These are phyloP conservation scores for Pongo pygmaeus DNA, from an alignment of 2,113 vertebrate genomes.

Conservation along the genomic window DNA sequence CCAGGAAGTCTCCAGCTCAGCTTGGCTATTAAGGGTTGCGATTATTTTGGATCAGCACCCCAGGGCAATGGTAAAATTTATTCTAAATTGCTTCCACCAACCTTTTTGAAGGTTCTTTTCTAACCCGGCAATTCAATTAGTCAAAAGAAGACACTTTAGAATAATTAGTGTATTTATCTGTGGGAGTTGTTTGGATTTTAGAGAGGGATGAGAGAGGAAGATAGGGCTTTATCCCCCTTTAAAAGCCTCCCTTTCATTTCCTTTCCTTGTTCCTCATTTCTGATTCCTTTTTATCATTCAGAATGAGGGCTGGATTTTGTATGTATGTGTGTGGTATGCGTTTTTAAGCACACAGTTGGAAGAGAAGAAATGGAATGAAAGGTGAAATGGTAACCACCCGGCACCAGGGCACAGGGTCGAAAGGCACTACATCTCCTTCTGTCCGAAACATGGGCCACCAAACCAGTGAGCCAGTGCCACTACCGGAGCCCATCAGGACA, in stretches of 20 bases:
- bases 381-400: background rate
- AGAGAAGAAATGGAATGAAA: constrained; percentile 34
- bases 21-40: background rate
- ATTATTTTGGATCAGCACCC: constrained; percentile 59
- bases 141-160: constrained; percentile 45
- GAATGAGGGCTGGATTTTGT: background rate
- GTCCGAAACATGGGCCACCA: constrained; percentile 62
- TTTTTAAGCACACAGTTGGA: constrained; percentile 11
- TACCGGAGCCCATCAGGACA: constrained; percentile 12
- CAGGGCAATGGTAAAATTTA: constrained; percentile 50
- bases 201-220: background rate
- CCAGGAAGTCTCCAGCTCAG: background rate
- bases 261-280: background rate
- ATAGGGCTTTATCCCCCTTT: background rate
- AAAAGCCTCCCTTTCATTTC: background rate
- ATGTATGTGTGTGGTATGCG: background rate
- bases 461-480: no score
- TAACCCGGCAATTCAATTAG: constrained; percentile 60
- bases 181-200: constrained; percentile 30
- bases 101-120: constrained; percentile 55
- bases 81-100: constrained; percentile 44
- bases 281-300: background rate
- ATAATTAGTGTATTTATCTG: background rate
- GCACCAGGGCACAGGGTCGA: background rate
- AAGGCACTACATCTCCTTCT: background rate